Base-by-base conservation (phyloP, 92 coral and sea anemone species). In the Parazoanthus swiftii region DNA sequence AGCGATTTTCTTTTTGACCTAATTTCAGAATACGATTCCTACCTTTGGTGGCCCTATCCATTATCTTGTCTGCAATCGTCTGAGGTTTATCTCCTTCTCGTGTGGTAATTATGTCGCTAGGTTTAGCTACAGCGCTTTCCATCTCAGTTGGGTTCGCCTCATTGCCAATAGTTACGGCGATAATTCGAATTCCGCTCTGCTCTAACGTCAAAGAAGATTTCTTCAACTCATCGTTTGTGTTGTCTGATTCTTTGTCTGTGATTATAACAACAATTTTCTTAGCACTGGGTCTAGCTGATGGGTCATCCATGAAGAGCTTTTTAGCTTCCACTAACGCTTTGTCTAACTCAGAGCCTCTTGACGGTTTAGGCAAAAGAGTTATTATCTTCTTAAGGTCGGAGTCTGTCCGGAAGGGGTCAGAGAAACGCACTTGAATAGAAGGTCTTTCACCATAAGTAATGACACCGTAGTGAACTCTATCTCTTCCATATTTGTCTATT, bases 121-220 rank as follows among this genome's bases (percentile, higher is more conserved):
- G 78, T 16, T 44, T 80, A 8, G 92, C 74, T 14, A 81, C 93
- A 25, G 90, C 84, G 6, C 42, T 54, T 25, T 88, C 92, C 65
- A 95, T 85, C 66, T 93, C 96, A 37, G 48, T 36, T 37, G 93
- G 89, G 75, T 88, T 86, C 39, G 93, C 91, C 74, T 92, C 89
- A 23, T 85, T 85, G n/a, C 99, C 99, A 56, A 97, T 81, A 46
- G 97, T 79, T 29, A 97, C 94, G 29, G 96, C 94, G 75, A 95
- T 89, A 56, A 93, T 85, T 35, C 95, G 92, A 16, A 95, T 87
- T n/a, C 93, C 97, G 73, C 86, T 91, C 74, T 91, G 90, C 58
- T 90, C 84, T 39, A 97, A 81, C 25, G 85, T 79, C 76, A 84
- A 84, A 76, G 95, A 80, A 3, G 92, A 88, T 43, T 82, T 81